Evolutionary conservation across 2,797 vertebrate genomes (phyloP).

Genomic region (Danio choprae): DNA sequence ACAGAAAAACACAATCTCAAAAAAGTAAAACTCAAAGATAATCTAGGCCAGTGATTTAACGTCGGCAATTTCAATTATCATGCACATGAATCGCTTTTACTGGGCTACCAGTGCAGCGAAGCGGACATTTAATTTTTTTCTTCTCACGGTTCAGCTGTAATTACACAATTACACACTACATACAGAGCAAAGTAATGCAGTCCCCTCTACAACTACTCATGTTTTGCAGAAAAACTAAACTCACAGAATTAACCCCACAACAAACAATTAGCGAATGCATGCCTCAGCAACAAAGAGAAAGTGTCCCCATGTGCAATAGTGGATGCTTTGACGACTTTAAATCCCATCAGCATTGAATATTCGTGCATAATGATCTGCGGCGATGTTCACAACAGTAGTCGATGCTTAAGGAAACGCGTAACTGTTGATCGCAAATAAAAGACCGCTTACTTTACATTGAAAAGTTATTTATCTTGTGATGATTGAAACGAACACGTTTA

Average conservation of each 20-base stretch:
- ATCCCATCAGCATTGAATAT: conserved; percentile 1
- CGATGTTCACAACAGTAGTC: background rate
- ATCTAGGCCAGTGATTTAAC: background rate
- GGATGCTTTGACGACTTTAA: conserved; percentile 24
- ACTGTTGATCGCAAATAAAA: background rate
- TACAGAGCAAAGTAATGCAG: background rate
- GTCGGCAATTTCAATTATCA: conserved; percentile 1
- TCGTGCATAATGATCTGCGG: background rate
- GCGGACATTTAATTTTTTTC: conserved; percentile 48
- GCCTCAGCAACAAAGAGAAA: conserved; percentile 27
- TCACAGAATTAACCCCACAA: background rate
- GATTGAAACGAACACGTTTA: background rate
- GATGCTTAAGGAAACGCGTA: background rate
- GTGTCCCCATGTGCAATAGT: background rate
- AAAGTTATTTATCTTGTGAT: background rate
- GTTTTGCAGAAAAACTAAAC: background rate
- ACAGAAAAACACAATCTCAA: background rate
- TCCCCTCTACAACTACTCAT: too few species aligned
- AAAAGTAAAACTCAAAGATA: background rate
- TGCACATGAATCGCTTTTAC: background rate
- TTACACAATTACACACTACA: conserved; percentile 14
- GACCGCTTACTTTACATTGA: background rate
- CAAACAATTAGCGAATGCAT: background rate
- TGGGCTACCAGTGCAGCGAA: background rate
- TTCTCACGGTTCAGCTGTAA: conserved; percentile 59